These are phyloP conservation scores for Lottia scabra DNA, from an alignment of 2,888 invertebrate species.

Conservation along the genomic window DNA sequence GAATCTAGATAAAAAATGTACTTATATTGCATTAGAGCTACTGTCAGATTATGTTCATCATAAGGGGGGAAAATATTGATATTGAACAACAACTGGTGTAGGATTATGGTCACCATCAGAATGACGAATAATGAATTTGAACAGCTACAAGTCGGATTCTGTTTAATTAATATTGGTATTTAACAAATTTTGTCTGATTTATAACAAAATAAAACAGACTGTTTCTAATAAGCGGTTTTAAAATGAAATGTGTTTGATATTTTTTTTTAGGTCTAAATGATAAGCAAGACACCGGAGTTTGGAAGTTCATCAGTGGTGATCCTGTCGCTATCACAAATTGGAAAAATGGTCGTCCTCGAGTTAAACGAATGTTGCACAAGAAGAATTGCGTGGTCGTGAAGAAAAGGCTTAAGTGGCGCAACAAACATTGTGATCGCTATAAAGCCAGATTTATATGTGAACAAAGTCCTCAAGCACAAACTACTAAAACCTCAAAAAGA, in stretches of 20 bases:
- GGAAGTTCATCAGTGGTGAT: constrained; percentile 59
- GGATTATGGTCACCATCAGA: no score
- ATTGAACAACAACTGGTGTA: no score
- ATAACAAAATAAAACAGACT: no score
- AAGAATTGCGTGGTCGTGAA: constrained; percentile 65
- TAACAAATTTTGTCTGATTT: constrained; percentile 11
- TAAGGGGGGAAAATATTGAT: no score
- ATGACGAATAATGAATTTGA: no score
- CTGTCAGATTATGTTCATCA: not conserved
- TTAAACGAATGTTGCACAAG: constrained; percentile 42
- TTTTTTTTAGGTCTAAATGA: constrained; percentile 64
- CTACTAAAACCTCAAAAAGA: constrained; percentile 6
- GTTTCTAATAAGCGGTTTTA: no score
- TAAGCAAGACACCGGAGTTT: constrained; percentile 46
- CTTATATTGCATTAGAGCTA: no score
- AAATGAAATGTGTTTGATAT: no score
- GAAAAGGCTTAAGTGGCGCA: constrained; percentile 57
- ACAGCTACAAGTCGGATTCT: no score
- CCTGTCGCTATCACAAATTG: constrained; percentile 55
- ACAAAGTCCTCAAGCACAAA: constrained; percentile 21
- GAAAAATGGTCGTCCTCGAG: constrained; percentile 53
- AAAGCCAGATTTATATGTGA: constrained; percentile 61
- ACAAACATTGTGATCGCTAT: constrained; percentile 61
- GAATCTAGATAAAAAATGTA: no score
- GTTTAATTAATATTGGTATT: not conserved